These are phyloP conservation scores for Rhinolophus sinicus DNA, from an alignment of 2,113 vertebrate genomes.

Conservation along the genomic window DNA sequence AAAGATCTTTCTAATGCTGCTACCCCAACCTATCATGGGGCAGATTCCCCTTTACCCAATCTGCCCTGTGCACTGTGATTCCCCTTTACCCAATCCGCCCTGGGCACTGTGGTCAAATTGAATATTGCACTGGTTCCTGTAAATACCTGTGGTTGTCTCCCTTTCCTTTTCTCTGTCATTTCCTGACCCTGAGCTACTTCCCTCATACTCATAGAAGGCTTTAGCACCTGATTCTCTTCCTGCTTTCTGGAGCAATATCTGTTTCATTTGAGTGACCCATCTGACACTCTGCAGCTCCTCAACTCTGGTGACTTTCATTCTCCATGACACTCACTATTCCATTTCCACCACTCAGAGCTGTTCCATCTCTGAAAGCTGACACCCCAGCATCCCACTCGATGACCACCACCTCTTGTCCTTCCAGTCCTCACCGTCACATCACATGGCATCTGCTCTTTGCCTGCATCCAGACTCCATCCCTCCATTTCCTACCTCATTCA, in stretches of 20 bases:
- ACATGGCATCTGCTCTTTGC: constrained; percentile 23
- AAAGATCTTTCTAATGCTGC: constrained; percentile 51
- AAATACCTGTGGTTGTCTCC: background rate
- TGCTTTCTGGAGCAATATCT: constrained; percentile 41
- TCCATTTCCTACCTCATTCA: background rate
- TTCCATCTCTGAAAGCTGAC: constrained; percentile 53
- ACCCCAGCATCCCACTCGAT: background rate
- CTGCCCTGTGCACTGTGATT: background rate
- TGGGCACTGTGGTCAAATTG: constrained; percentile 1
- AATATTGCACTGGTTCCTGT: constrained; percentile 30
- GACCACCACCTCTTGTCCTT: constrained; percentile 22
- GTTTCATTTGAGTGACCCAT: constrained; percentile 45
- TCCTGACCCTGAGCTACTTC: background rate
- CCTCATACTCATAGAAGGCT: constrained; percentile 33
- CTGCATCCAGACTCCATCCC: background rate
- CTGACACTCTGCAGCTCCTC: constrained; percentile 33
- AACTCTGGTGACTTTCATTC: constrained; percentile 24
- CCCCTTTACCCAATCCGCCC: background rate
- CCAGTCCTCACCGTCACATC: background rate
- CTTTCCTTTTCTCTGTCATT: constrained; percentile 44
- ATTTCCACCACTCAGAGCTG: constrained; percentile 53
- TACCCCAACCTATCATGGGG: background rate
- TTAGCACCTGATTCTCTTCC: constrained; percentile 32
- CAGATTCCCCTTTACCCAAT: background rate
- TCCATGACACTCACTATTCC: background rate